phyloP scores from a whole-genome alignment of 2,113 vertebrate genomes.

The Calyptomena viridis region DNA sequence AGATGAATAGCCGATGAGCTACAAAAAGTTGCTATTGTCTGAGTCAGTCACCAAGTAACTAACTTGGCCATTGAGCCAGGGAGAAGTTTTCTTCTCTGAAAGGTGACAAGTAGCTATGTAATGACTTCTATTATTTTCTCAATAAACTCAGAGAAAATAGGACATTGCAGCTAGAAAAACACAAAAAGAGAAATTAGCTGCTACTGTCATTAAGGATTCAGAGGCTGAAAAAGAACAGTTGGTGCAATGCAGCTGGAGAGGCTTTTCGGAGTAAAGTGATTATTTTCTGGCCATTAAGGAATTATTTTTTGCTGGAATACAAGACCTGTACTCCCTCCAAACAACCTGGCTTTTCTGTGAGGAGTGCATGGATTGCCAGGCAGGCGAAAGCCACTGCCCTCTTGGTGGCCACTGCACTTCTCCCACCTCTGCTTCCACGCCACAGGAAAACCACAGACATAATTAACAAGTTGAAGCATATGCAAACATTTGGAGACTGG shows the following conservation, averaged over 20 bases:
- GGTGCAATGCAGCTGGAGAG: constrained; percentile 72
- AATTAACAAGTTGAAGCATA: background rate
- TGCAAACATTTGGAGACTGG: accelerated
- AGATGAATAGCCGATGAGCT: constrained; percentile 7
- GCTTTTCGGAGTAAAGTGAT: constrained; percentile 67
- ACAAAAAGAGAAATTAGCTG: constrained; percentile 51
- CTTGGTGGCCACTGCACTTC: background rate
- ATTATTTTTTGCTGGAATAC: constrained; percentile 72
- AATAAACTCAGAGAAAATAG: constrained; percentile 50
- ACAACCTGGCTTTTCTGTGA: constrained; percentile 62
- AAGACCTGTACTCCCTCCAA: constrained; percentile 62
- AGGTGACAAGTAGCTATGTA: constrained; percentile 60
- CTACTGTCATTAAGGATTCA: constrained; percentile 65
- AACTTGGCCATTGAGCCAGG: constrained; percentile 32
- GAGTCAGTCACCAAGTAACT: constrained; percentile 16
- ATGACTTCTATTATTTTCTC: constrained; percentile 59
- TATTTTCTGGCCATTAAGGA: constrained; percentile 74
- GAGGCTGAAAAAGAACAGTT: constrained; percentile 74
- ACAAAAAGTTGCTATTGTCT: constrained; percentile 37
- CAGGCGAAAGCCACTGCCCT: background rate
- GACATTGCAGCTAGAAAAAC: constrained; percentile 40
- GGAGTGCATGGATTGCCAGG: background rate
- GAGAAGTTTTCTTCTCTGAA: constrained; percentile 34
- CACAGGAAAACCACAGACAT: background rate
- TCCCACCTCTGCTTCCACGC: background rate